Evolutionary conservation across 1,140 invertebrate genomes (phyloP), one percentile per base, ranked within the genome.

Genomic region (Lordiphosa stackelbergi): DNA sequence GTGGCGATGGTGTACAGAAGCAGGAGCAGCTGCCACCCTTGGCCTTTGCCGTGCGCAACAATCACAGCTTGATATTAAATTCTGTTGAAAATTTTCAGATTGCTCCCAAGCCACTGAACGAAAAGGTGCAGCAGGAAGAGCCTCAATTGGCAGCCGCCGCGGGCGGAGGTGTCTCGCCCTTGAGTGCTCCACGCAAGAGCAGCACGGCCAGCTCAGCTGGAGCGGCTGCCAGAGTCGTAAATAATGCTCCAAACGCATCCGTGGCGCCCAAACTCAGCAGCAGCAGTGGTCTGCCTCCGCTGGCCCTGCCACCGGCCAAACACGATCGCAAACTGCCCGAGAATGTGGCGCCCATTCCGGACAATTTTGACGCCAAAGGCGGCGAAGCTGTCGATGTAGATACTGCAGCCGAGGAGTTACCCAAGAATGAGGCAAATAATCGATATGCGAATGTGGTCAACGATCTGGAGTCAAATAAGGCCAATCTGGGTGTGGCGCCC

Each of bases 31-130:
- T 41, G 16, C 66, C 53, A 37, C 48, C 54, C 13, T 37, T 61
- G 41, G 46, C 66, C 22, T 75, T 62, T 37, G 66, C 65, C 24
- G 56, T 48, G 28, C 66, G 56, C 47, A 77, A 78, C 55, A 85
- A 86, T 71, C 62, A 77, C 36, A 86, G 85, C 49, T 57, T 74
- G 53, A 87, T 88, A 73, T 35, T 88, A 73, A 86, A 87, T 66
- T 87, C 86, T 69, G 86, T 88, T 81, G 86, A 88, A 88, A 88
- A 88, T 75, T 88, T 88, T 88, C 86, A 88, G 86, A 88, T 87
- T 52, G 69, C 73, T n/a, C 85, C 73, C 34, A 73, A 86, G 37
- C 54, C 62, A 11, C 47, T 68, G 11, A 66, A 66, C 40, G 65
- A 69, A 45, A 68, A 66, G 38, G 45, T 59, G 24, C 59, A 75